phyloP scores from a whole-genome alignment of 1,140 invertebrate species.

The Scaptomyza graminum region DNA sequence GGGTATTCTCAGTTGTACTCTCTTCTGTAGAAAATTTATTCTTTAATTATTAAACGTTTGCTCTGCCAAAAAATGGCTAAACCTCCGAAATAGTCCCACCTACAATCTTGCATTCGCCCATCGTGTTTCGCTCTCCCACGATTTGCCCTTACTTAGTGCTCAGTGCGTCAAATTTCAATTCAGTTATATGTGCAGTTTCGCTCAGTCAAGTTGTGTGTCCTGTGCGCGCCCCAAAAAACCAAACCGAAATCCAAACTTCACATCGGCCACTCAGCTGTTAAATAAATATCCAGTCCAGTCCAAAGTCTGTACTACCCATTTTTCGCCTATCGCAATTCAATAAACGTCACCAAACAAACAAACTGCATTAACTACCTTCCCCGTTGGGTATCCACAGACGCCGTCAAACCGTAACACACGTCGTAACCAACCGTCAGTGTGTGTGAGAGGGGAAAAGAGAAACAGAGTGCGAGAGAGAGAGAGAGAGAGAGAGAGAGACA shows the following conservation, averaged over 20 bases:
- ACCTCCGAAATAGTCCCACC: constrained; percentile 36
- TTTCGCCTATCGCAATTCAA: too few relatives aligned
- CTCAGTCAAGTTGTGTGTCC: constrained; percentile 77
- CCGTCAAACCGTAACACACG: constrained; percentile 57
- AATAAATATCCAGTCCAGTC: constrained; percentile 21
- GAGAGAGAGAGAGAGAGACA: neutral
- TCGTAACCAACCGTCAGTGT: constrained; percentile 48
- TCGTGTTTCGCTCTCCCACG: constrained; percentile 15
- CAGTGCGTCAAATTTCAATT: constrained; percentile 63
- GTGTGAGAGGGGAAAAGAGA: too few relatives aligned
- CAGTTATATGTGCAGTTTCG: constrained; percentile 80
- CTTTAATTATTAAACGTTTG: constrained; percentile 25
- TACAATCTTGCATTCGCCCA: constrained; percentile 1
- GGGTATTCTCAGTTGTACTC: constrained; percentile 44
- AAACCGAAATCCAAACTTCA: constrained; percentile 34
- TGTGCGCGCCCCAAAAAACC: constrained; percentile 55
- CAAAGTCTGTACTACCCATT: neutral
- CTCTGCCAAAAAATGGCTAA: constrained; percentile 63
- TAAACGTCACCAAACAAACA: too few relatives aligned
- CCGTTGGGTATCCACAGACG: constrained; percentile 5
- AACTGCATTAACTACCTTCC: too few relatives aligned
- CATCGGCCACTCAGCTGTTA: neutral
- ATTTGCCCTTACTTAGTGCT: constrained; percentile 44
- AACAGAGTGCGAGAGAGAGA: too few relatives aligned
- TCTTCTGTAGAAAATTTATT: constrained; percentile 26